These are phyloP conservation scores for Pelusios castaneus DNA, from an alignment of 2,113 vertebrate species.

Conservation along the genomic window DNA sequence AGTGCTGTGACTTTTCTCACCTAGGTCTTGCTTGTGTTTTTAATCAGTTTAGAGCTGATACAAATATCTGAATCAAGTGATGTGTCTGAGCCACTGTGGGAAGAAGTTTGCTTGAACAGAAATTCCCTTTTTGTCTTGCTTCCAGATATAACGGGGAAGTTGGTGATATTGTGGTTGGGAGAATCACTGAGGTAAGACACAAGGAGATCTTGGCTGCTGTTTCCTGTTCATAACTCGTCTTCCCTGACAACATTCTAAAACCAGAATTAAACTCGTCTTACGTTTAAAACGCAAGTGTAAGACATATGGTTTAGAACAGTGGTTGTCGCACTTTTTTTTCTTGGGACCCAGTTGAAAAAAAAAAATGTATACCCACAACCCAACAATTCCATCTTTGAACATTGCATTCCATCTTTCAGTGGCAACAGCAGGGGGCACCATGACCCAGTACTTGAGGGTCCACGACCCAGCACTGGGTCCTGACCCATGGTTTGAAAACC, in stretches of 20 bases:
- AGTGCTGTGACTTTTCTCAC: background rate
- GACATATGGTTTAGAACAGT: fast-evolving
- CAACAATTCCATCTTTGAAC: too few species aligned
- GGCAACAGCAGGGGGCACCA: too few species aligned
- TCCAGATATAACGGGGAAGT: conserved; percentile 94
- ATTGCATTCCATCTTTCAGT: too few species aligned
- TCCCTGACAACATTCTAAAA: background rate
- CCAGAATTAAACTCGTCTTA: background rate
- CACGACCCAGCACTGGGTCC: too few species aligned
- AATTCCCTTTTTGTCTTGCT: background rate
- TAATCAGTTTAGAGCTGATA: background rate
- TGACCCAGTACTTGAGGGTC: too few species aligned
- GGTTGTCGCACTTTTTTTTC: too few species aligned
- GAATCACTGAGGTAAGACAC: conserved; percentile 91
- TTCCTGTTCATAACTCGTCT: background rate
- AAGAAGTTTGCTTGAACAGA: background rate
- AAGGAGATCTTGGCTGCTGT: background rate
- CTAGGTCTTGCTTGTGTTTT: background rate
- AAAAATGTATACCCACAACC: too few species aligned
- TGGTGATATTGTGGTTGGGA: conserved; percentile 94
- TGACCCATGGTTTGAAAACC: too few species aligned
- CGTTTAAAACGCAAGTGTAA: background rate
- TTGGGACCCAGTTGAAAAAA: too few species aligned
- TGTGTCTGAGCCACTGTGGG: background rate
- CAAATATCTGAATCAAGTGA: background rate